These are phyloP conservation scores for Ptilorrhoa leucosticta DNA, from an alignment of 2,113 vertebrate species.

Conservation along the genomic window DNA sequence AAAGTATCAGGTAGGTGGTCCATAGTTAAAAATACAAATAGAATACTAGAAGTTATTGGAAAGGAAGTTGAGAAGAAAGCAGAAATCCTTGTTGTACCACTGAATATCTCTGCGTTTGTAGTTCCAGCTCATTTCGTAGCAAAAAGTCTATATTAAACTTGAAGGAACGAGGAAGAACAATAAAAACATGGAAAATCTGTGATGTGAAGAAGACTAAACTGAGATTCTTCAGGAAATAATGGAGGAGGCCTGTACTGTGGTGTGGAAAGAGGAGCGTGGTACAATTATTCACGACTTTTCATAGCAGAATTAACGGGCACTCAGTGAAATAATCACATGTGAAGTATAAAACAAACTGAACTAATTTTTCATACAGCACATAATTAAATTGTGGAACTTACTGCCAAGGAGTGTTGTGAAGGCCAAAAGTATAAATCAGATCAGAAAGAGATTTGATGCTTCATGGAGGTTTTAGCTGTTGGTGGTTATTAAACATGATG, in stretches of 20 bases:
- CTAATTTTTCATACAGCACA: conserved; percentile 40
- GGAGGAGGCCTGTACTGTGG: not conserved
- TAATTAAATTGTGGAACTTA: conserved; percentile 34
- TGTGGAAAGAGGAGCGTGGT: not conserved
- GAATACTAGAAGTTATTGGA: not conserved
- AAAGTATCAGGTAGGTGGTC: not conserved
- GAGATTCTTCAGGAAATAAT: not conserved
- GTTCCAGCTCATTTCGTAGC: not conserved
- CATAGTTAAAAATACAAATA: not conserved
- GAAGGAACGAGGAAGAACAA: not conserved
- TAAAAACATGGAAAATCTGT: not conserved
- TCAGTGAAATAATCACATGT: conserved; percentile 40
- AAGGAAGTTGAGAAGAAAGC: not conserved
- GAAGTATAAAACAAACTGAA: conserved; percentile 39
- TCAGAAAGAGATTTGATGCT: conserved; percentile 33
- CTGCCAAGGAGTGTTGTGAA: conserved; percentile 31
- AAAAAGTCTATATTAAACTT: not conserved
- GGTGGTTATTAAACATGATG: not conserved
- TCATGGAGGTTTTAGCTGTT: conserved; percentile 1
- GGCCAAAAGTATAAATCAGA: conserved; percentile 52
- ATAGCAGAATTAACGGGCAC: not conserved
- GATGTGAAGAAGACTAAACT: not conserved
- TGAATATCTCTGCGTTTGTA: not conserved
- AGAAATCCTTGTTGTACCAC: not conserved
- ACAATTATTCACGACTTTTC: not conserved